Evolutionary conservation across 2,797 vertebrate species (phyloP), one percentile per base, ranked within the genome.

Genomic region (Chelmon rostratus): DNA sequence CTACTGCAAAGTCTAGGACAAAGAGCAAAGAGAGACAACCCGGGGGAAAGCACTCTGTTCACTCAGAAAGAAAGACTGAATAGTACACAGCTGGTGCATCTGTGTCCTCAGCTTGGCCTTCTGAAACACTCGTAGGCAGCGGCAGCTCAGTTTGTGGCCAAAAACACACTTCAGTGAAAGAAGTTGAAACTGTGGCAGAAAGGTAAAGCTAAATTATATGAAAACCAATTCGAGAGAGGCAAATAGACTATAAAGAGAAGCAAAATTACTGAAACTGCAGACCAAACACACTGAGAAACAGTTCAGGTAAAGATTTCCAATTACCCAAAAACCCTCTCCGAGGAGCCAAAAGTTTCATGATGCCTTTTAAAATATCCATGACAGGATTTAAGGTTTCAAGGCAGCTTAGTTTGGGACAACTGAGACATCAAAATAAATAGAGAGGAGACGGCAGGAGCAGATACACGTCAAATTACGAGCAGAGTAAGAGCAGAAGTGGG

Each of bases 1-100:
- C 68, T 46, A 33, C 78, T 73, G 71, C 70, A 73, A n/a, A 77
- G 58, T 31, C 72, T 23, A 49, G 79, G 46, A 87, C 44, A 78
- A 64, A 74, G 64, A 78, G 57, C 65, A 56, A 47, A 68, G 57
- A 31, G 68, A 79, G 64, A 31, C 33, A 11, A 59, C 49, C 40
- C 35, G 2, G 40, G 65, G 76, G 69, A 37, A 35, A 70, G 68
- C 59, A 75, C 85, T 88, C 69, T 74, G 66, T 52, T 76, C 77
- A 57, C 50, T 79, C 62, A 44, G 54, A 75, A 19, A 50, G 62
- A 79, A 35, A 67, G 42, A 50, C 40, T 25, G 37, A 23, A 73
- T 38, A 49, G 62, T 54, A 46, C 0, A 2, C 50, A 44, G 72
- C 73, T 72, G 62, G 69, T 61, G 56, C 66, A 28, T 46, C 37